These are phyloP conservation scores for Branchipolynoe longqiensis DNA, from an alignment of 2,888 invertebrate genomes.

Conservation along the genomic window DNA sequence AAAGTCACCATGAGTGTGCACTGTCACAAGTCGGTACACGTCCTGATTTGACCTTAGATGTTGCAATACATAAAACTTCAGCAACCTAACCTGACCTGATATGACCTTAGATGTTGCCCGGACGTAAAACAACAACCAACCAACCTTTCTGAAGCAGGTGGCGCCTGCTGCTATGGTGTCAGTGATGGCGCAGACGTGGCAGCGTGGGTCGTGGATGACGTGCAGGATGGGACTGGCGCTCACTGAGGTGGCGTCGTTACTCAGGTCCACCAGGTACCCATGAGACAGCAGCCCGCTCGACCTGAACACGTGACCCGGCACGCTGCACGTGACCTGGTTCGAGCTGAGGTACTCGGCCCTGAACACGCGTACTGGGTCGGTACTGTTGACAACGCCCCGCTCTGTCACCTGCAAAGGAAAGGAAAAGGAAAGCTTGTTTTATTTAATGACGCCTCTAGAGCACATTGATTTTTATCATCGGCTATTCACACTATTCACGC, in stretches of 20 bases:
- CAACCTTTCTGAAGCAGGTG: constrained; percentile 5
- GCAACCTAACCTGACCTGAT: no score
- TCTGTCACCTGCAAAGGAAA: constrained; percentile 1
- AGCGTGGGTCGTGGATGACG: constrained; percentile 10
- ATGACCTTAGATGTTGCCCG: no score
- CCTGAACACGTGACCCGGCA: no score
- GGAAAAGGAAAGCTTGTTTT: no score
- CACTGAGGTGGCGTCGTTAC: background rate
- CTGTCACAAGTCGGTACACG: no score
- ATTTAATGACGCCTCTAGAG: no score
- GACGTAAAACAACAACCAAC: no score
- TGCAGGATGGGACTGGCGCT: background rate
- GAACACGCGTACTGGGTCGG: background rate
- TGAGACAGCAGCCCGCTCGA: background rate
- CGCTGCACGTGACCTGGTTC: constrained; percentile 24
- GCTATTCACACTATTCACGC: no score
- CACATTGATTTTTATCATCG: no score
- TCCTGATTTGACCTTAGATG: no score
- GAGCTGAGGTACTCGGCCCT: constrained; percentile 13
- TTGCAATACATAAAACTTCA: no score
- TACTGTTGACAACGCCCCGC: background rate
- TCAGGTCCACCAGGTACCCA: constrained; percentile 1
- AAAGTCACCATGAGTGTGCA: no score
- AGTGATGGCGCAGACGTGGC: constrained; percentile 17
- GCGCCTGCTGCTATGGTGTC: constrained; percentile 17